A percentile compares a stretch with the other conserved stretches of the same genome.
phyloP scores from a whole-genome alignment of 2,888 invertebrate genomes.

The Pomacea canaliculata region DNA sequence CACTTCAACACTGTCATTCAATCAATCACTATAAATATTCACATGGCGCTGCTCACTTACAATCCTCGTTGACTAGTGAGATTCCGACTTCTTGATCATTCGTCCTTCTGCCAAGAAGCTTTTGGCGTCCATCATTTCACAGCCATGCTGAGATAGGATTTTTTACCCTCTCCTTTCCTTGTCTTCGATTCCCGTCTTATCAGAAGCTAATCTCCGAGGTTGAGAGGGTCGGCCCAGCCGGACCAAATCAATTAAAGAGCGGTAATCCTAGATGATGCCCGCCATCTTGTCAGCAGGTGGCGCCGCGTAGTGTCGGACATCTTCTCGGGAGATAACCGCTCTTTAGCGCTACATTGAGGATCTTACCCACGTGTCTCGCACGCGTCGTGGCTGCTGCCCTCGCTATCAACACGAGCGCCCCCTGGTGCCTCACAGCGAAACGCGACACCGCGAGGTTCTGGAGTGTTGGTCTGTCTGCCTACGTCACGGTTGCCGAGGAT shows the following conservation, averaged over 20 bases:
- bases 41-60: too few species aligned
- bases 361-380: constrained; percentile 22
- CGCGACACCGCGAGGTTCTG: neutral
- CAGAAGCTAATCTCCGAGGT: constrained; percentile 2
- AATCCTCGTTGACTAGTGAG: too few species aligned
- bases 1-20: too few species aligned
- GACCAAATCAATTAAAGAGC: constrained; percentile 17
- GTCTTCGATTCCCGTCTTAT: constrained; percentile 17
- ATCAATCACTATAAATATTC: too few species aligned
- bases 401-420: constrained; percentile 7
- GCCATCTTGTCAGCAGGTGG: constrained; percentile 28
- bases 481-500: neutral
- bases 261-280: constrained; percentile 16
- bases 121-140: too few species aligned
- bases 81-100: too few species aligned
- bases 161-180: too few species aligned
- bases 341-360: neutral
- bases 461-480: neutral
- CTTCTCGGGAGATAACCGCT: neutral
- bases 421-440: neutral
- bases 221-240: constrained; percentile 1
- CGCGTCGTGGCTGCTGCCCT: constrained; percentile 12
- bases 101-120: too few species aligned
- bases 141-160: too few species aligned
- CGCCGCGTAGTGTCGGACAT: neutral